A percentile compares a stretch with the other conserved stretches of the same genome.
Conservation (phyloP, 2,888 invertebrate species). For the Sisyra terminalis region DNA sequence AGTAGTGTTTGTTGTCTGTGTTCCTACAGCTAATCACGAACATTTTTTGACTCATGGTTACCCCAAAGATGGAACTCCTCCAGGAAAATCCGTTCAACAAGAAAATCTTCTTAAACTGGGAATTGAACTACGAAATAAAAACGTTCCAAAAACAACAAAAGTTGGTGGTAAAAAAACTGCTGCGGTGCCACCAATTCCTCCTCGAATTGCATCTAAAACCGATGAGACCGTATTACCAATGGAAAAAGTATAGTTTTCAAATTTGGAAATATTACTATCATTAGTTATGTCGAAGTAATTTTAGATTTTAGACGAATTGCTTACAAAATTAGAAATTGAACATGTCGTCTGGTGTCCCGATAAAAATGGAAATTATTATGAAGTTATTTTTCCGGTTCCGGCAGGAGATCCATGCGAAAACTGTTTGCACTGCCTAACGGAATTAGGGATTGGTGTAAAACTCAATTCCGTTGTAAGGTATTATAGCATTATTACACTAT, state of each 20-base stretch:
- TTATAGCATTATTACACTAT: slow-evolving; percentile 11
- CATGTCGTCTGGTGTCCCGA: slow-evolving; percentile 55
- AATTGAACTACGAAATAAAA: slow-evolving; percentile 26
- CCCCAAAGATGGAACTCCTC: slow-evolving; percentile 10
- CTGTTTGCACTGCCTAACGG: slow-evolving; percentile 53
- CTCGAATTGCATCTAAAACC: slow-evolving; percentile 24
- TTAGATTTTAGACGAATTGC: slow-evolving; percentile 48
- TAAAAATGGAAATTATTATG: slow-evolving; percentile 47
- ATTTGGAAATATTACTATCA: slow-evolving; percentile 5
- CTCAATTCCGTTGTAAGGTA: slow-evolving; percentile 57
- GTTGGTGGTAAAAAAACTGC: slow-evolving; percentile 4
- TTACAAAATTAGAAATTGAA: slow-evolving; percentile 46
- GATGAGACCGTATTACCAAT: slow-evolving; percentile 39
- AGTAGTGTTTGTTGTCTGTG: slow-evolving; percentile 50
- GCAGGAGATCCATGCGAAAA: slow-evolving; percentile 57
- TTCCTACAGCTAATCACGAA: slow-evolving; percentile 51
- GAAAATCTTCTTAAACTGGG: slow-evolving; percentile 25
- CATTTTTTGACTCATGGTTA: slow-evolving; percentile 36
- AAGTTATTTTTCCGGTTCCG: slow-evolving; percentile 51
- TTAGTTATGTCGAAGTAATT: slow-evolving; percentile 7
- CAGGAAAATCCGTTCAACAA: neutral
- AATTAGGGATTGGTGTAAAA: slow-evolving; percentile 51
- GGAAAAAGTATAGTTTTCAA: slow-evolving; percentile 37
- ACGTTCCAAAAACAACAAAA: slow-evolving; percentile 8
- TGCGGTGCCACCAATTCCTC: slow-evolving; percentile 11